Evolutionary conservation across 2,797 vertebrate genomes (phyloP).

Genomic region (Catostomus latipinnis): DNA sequence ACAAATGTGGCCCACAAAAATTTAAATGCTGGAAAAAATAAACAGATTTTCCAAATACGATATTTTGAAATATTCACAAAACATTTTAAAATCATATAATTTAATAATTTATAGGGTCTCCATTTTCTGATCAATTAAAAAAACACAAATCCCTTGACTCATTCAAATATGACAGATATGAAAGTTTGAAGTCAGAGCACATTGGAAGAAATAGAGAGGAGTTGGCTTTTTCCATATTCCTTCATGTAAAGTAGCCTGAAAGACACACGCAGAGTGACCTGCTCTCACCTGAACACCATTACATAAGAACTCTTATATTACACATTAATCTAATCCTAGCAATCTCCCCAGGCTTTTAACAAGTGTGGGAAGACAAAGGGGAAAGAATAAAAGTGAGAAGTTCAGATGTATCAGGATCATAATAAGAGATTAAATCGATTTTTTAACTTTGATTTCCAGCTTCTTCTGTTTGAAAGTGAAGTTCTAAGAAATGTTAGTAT

Average conservation of each 20-base stretch:
- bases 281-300: constrained; percentile 72
- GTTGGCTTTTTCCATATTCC: constrained; percentile 23
- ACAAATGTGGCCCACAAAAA: neutral
- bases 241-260: constrained; percentile 49
- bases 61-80: too few relatives aligned
- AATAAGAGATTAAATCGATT: constrained; percentile 42
- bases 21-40: neutral
- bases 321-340: constrained; percentile 76
- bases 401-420: constrained; percentile 41
- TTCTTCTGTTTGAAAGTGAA: constrained; percentile 39
- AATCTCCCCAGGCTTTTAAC: constrained; percentile 75
- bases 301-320: constrained; percentile 72
- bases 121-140: constrained; percentile 19
- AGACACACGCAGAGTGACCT: constrained; percentile 61
- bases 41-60: too few relatives aligned
- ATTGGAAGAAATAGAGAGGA: constrained; percentile 44
- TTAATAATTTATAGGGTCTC: constrained; percentile 8
- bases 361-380: constrained; percentile 62
- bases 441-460: constrained; percentile 34
- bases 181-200: constrained; percentile 17
- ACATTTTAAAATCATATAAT: too few relatives aligned
- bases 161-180: constrained; percentile 5
- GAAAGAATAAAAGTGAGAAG: constrained; percentile 53
- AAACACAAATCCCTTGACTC: constrained; percentile 5
- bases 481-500: constrained; percentile 33